phyloP scores from a whole-genome alignment of 92 coral and sea anemone genomes.

The Umimayanthus kanabou region DNA sequence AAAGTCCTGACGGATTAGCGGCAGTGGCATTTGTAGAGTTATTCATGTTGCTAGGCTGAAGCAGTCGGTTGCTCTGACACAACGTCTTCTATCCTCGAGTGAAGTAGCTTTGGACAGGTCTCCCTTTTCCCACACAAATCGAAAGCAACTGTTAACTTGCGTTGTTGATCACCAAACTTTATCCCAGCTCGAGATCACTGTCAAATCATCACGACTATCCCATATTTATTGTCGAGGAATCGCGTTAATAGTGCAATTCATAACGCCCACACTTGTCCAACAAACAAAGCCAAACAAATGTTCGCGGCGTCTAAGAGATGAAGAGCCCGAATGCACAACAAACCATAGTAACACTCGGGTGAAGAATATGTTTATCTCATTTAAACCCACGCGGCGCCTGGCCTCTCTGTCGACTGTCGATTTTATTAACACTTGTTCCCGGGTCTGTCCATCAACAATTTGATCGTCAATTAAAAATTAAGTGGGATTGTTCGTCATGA shows the following conservation, averaged over 20 bases:
- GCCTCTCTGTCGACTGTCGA: constrained; percentile 21
- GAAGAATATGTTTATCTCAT: constrained; percentile 29
- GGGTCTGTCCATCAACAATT: constrained; percentile 34
- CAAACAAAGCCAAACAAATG: constrained; percentile 26
- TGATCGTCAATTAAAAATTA: constrained; percentile 40
- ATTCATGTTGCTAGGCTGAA: constrained; percentile 31
- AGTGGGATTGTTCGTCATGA: constrained; percentile 21
- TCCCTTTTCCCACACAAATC: constrained; percentile 6
- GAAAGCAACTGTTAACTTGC: background rate
- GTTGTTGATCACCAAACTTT: background rate
- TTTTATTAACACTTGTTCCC: constrained; percentile 36
- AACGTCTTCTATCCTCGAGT: background rate
- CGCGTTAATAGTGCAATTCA: constrained; percentile 26
- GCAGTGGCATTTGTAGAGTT: constrained; percentile 21
- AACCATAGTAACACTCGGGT: constrained; percentile 31
- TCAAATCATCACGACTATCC: constrained; percentile 6
- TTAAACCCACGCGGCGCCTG: constrained; percentile 23
- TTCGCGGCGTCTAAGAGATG: constrained; percentile 35
- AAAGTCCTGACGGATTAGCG: background rate
- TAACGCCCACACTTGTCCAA: constrained; percentile 24
- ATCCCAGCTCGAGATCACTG: constrained; percentile 19
- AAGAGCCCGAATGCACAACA: constrained; percentile 22
- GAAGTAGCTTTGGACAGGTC: background rate
- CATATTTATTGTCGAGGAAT: constrained; percentile 7
- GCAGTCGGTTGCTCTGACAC: background rate